Conservation (phyloP, 2,888 invertebrate genomes). For the Mesoligia furuncula region DNA sequence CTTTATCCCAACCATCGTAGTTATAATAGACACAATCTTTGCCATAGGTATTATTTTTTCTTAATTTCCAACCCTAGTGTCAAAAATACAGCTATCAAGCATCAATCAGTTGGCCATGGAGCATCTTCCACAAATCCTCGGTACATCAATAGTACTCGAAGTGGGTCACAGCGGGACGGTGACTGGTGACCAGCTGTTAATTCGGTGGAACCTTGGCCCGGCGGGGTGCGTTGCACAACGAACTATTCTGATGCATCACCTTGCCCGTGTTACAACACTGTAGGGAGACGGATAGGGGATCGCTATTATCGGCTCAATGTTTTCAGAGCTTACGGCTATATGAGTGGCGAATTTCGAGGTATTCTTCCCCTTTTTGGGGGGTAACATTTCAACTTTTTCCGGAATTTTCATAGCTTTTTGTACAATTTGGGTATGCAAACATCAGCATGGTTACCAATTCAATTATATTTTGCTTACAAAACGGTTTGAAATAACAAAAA, state of each 20-base stretch:
- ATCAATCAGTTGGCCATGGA: constrained; percentile 29
- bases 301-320: constrained; percentile 32
- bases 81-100: not conserved
- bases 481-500: not conserved
- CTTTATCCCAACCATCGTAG: not conserved
- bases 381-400: not conserved
- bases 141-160: constrained; percentile 51
- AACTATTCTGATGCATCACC: constrained; percentile 82
- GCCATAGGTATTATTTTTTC: not conserved
- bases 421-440: not conserved
- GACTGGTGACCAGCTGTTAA: constrained; percentile 69
- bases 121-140: constrained; percentile 16
- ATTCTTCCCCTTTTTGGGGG: not conserved
- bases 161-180: constrained; percentile 63
- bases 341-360: too few relatives aligned
- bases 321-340: not conserved
- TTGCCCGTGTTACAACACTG: constrained; percentile 72
- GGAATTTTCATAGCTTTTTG: not conserved
- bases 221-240: constrained; percentile 79
- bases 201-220: constrained; percentile 76
- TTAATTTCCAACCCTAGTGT: not conserved
- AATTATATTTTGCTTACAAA: not conserved
- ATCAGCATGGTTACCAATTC: not conserved
- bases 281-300: constrained; percentile 37
- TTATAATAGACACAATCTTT: not conserved